These are phyloP conservation scores for pig (Sus scrofa) DNA, from an alignment of 2,113 vertebrate species.

Conservation along the genomic window T2T-Sscrofa CM000824.6:78471001-78471500, in stretches of 20 bases:
- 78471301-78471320: background rate
- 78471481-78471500: no score
- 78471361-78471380: background rate
- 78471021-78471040: constrained; percentile 58
- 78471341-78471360: background rate
- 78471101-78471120: constrained; percentile 83
- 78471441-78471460: background rate
- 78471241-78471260: background rate
- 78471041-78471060: constrained; percentile 74
- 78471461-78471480: no score
- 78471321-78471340: background rate
- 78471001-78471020: constrained; percentile 46
- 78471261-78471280: background rate
- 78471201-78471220: background rate
- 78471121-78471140: constrained; percentile 82
- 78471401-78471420: background rate
- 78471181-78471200: constrained; percentile 65
- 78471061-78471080: constrained; percentile 21
- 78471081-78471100: constrained; percentile 60
- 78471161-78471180: constrained; percentile 76
- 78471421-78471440: background rate
- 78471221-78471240: background rate
- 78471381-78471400: background rate
- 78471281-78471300: no score
- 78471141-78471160: constrained; percentile 70